Percentiles rank a stretch among this genome's conserved stretches.
phyloP scores from a whole-genome alignment of 2,888 invertebrate genomes.

The Flexamia atlantica region DNA sequence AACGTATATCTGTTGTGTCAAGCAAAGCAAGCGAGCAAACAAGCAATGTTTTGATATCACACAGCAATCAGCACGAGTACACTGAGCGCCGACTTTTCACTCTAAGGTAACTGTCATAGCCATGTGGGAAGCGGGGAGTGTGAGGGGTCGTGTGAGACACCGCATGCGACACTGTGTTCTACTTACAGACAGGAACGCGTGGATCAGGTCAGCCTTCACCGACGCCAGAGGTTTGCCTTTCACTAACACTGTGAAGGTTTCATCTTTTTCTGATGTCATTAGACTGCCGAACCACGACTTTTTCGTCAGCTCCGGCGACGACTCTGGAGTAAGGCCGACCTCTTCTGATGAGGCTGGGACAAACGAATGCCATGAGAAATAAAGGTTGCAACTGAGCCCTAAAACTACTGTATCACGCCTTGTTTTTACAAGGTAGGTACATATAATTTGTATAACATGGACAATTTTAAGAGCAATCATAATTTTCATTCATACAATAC shows the following conservation, averaged over 20 bases:
- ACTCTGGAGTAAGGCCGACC: conserved; percentile 95
- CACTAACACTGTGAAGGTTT: conserved; percentile 97
- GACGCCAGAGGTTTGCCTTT: conserved; percentile 97
- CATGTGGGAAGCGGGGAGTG: conserved; percentile 25
- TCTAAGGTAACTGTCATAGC: conserved; percentile 61
- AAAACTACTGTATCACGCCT: background rate
- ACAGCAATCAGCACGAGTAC: conserved; percentile 50
- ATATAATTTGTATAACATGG: no score
- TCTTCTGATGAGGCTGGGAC: conserved; percentile 89
- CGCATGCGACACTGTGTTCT: background rate
- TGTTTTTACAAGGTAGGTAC: no score
- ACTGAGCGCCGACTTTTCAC: conserved; percentile 57
- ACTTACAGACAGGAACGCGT: conserved; percentile 98
- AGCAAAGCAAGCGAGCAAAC: conserved; percentile 51
- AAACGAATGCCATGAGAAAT: background rate
- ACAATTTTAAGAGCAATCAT: no score
- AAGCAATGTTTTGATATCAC: conserved; percentile 46
- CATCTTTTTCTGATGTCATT: conserved; percentile 98
- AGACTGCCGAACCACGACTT: conserved; percentile 99
- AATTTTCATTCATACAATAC: no score
- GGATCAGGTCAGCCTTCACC: conserved; percentile 98
- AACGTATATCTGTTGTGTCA: conserved; percentile 33
- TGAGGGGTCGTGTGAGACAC: background rate
- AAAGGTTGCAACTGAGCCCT: background rate
- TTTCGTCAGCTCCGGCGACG: conserved; percentile 97